These are phyloP conservation scores for Datnioides undecimradiatus DNA, from an alignment of 2,113 vertebrate genomes.

Conservation along the genomic window DNA sequence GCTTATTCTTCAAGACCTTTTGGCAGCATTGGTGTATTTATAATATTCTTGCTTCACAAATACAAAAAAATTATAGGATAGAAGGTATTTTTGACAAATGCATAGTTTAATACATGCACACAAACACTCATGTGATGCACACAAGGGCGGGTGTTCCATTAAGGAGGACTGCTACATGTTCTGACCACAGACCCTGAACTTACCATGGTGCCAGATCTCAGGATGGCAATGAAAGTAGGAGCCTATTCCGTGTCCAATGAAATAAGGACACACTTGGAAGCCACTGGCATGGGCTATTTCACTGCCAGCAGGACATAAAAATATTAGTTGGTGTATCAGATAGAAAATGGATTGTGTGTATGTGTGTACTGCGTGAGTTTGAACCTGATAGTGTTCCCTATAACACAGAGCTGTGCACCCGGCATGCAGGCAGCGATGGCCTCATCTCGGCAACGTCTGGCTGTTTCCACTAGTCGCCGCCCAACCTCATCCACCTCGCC, in stretches of 20 bases:
- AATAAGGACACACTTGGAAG: constrained; percentile 92
- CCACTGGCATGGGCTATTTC: constrained; percentile 83
- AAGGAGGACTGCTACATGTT: background rate
- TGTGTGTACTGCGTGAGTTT: constrained; percentile 1
- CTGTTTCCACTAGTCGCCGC: constrained; percentile 89
- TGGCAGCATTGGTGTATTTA: background rate
- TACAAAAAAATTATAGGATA: background rate
- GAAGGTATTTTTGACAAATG: background rate
- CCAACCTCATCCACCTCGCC: constrained; percentile 92
- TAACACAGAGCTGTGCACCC: constrained; percentile 88
- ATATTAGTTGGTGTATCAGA: background rate
- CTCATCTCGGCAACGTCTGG: constrained; percentile 93
- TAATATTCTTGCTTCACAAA: background rate
- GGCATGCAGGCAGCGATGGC: constrained; percentile 93
- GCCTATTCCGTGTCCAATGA: constrained; percentile 96
- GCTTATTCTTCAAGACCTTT: background rate
- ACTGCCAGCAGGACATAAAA: constrained; percentile 74
- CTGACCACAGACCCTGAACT: constrained; percentile 55
- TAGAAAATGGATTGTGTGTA: background rate
- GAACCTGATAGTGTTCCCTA: constrained; percentile 98
- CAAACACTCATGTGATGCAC: background rate
- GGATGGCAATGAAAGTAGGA: constrained; percentile 95
- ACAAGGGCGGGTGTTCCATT: background rate
- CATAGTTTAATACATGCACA: background rate
- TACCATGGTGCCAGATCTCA: constrained; percentile 98